Evolutionary conservation across 2,888 invertebrate species (phyloP), one percentile per base, ranked within the genome.

Genomic region (Elmis aenea): DNA sequence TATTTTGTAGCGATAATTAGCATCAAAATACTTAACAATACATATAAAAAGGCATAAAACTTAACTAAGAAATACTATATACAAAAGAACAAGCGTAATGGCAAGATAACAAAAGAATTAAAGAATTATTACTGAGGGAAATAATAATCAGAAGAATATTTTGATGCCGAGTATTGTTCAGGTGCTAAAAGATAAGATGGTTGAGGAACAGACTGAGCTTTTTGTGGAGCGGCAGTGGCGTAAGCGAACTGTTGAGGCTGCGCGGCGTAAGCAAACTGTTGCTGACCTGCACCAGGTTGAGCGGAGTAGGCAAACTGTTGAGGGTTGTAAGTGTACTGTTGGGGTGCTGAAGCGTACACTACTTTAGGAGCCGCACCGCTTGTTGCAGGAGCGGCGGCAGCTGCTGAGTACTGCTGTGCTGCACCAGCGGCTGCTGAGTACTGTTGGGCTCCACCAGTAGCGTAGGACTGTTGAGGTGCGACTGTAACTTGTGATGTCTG

Each of bases 381-480:
- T 11, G 38, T 32, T 3, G 33, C 33, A 2, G 26, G 13, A 3
- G 32, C 4, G 11, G 25, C 44, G 38, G 31, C 38, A 11, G 23
- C 32, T 13, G 8, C 5, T 8, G 33, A 26, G 11, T 28, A 22
- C 12, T 35, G 33, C 30, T 32, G 46, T 15, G 24, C 13, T 12
- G 50, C 26, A 20, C 39, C 36, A n/a, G 35, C 36, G 13, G 35
- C 16, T 5, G 13, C 26, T 8, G 30, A 5, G 9, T 26, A 33
- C 14, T 29, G 35, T 22, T 48, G 47, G 10, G 41, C 46, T 8
- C 40, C 32, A 12, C 38, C 33, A 3, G 32, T 13, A 8, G 37
- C 6, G 18, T 36, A 46, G 33, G 41, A 37, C 10, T 25, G 27
- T 25, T 38, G 46, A 15, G 28, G 36, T 10, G 52, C 33, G 21